Evolutionary conservation across 2,797 vertebrate species (phyloP).

Genomic region (Trachurus trachurus): DNA sequence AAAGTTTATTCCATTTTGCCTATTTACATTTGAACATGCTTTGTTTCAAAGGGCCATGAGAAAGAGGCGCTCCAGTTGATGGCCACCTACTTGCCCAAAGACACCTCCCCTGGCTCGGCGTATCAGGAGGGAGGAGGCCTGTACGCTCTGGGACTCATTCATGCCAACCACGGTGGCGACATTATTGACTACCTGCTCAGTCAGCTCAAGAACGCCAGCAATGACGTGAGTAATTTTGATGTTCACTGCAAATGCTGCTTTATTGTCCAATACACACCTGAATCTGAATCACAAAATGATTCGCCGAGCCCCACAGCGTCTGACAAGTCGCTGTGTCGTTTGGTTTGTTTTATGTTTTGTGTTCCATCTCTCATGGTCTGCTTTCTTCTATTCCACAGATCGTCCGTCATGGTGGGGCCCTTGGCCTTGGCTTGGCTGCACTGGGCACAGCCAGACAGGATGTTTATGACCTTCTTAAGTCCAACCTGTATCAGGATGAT

Average conservation of each 20-base stretch:
- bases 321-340: not conserved
- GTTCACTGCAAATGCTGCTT: not conserved
- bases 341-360: not conserved
- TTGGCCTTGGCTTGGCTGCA: conserved; percentile 96
- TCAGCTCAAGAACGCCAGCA: conserved; percentile 98
- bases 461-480: conserved; percentile 99
- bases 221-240: conserved; percentile 89
- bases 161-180: conserved; percentile 98
- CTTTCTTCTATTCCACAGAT: conserved; percentile 85
- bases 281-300: not conserved
- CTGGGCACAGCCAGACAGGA: conserved; percentile 97
- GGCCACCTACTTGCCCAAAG: conserved; percentile 99
- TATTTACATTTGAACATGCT: not conserved
- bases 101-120: conserved; percentile 98
- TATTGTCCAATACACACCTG: not conserved
- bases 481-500: conserved; percentile 99
- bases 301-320: not conserved
- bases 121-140: conserved; percentile 99
- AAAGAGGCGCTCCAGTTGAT: conserved; percentile 98
- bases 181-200: conserved; percentile 98
- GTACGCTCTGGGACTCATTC: conserved; percentile 97
- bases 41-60: conserved; percentile 92
- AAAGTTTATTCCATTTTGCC: not conserved
- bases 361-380: not conserved
- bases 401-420: conserved; percentile 95